Base-by-base conservation (phyloP, 2,113 vertebrate genomes). In the Antechinus flavipes region DNA sequence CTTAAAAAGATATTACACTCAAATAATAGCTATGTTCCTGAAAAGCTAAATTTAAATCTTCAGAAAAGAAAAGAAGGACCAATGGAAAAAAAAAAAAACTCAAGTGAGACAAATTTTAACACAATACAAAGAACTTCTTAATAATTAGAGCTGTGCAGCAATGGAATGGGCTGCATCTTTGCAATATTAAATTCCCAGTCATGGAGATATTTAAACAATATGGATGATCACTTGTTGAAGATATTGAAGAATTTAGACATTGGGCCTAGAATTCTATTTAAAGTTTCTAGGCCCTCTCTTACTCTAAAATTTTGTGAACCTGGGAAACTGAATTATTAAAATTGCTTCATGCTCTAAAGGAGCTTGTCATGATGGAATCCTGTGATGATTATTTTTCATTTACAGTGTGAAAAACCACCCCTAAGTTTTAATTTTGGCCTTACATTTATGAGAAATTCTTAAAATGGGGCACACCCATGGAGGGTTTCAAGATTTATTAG, bases 1-100 rank as follows among this genome's bases (percentile, higher is more conserved):
- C 14, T 22, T 19, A n/a, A n/a, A 76, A 35, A 84, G 16, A 84
- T 42, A 84, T 42, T 42, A 84, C 23, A 42, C n/a, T 42, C 68
- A 84, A 84, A 84, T 84, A 61, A 93, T 97, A 97, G 95, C 94
- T 91, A 84, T 90, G 96, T 94, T 95, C 91, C 54, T 27, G 52
- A 94, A 96, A 98, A 92, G 47, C 89, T 84, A 42, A n/a, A 84
- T 84, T 42, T 42, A 84, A 84, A 84, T 84, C 68, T 84, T 84
- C 7, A 84, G 30, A 68, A 35, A 84, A 84, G 68, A 84, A 84
- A 84, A 84, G 42, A 26, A 42, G 19, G 19, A 42, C 68, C 19
- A 42, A 84, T 8, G 30, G 35, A 11, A n/a, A 76, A 76, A 76
- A 35, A 12, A n/a, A 76, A 76, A 76, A 76, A 35, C 35, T 68